Base-by-base conservation (phyloP, 1,140 invertebrate species). In the Drosophila littoralis region DNA sequence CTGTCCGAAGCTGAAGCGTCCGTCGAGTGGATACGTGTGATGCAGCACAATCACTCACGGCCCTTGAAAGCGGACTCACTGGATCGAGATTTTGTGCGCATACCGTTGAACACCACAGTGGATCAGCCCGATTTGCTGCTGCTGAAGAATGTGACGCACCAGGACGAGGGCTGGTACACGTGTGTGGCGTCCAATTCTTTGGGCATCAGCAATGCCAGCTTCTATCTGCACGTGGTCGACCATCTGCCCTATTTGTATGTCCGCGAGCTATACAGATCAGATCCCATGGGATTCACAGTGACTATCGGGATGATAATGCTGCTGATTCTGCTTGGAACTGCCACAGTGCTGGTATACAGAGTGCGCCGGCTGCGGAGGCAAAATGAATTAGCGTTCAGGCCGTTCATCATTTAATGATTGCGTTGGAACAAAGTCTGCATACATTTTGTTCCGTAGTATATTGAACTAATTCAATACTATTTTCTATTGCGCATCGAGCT, bases 151-250 rank as follows among this genome's bases (percentile, higher is more conserved):
- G 96, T 98, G 0, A 98, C 97, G 0, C 94, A 96, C 65, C 95
- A 96, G 38, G 96, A 98, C 80, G 96, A 97, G 91, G 98, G 97
- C 1, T 98, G 97, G 97, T 99, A 99, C 90, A 96, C 97, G 0
- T 99, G 98, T 90, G 93, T 98, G 6, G 97, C 97, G 0, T 94
- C 95, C 4, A 99, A 98, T 91, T 94, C 94, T 42, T 93, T 98
- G 10, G 98, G 98, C 0, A 93, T 94, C 32, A 95, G 95, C 0
- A 95, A 95, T 50, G 94, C 95, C 35, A 97, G 95, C 85, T 97
- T 97, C 10, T 98, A 97, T 92, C 93, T 99, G 1, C 94, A 94
- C 48, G 97, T 99, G 9, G 93, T 97, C 4, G 95, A 97, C 90
- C 94, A 74, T 38, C 43, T 82, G 59, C 81, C 83, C 5, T 75